Conservation (phyloP, 2,888 invertebrate genomes). For the Dastarcus helophoroides region DNA sequence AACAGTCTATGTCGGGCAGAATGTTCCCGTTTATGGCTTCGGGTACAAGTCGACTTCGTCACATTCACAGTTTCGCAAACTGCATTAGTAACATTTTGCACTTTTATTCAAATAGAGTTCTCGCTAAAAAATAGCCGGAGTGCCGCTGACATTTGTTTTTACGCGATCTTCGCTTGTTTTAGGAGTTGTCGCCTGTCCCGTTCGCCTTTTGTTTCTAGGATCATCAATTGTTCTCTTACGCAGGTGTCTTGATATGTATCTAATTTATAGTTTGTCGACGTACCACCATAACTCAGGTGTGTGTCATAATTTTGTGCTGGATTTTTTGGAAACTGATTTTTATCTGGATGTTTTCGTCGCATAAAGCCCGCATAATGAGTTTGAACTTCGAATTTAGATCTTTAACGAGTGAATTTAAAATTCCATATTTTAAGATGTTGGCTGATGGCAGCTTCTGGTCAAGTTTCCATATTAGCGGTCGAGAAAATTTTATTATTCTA, state of each 20-base stretch:
- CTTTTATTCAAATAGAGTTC: constrained; percentile 26
- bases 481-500: too few relatives aligned
- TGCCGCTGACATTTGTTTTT: constrained; percentile 34
- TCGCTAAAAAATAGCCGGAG: constrained; percentile 23
- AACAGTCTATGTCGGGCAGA: constrained; percentile 19
- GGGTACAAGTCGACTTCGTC: constrained; percentile 10
- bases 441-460: too few relatives aligned
- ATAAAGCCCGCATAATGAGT: constrained; percentile 24
- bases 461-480: too few relatives aligned
- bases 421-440: too few relatives aligned
- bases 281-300: constrained; percentile 26
- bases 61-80: constrained; percentile 22
- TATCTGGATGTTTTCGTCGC: constrained; percentile 24
- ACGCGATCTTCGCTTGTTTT: constrained; percentile 27
- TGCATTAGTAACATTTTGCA: constrained; percentile 30
- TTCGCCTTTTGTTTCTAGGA: constrained; percentile 23
- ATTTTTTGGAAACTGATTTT: constrained; percentile 26
- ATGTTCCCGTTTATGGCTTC: constrained; percentile 17
- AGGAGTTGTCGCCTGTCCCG: constrained; percentile 20
- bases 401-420: too few relatives aligned
- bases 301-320: constrained; percentile 31
- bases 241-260: constrained; percentile 35
- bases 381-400: constrained; percentile 16
- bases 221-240: constrained; percentile 34
- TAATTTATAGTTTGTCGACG: constrained; percentile 30